Evolutionary conservation across 2,888 invertebrate species (phyloP).

Genomic region (Synergus japonicus): DNA sequence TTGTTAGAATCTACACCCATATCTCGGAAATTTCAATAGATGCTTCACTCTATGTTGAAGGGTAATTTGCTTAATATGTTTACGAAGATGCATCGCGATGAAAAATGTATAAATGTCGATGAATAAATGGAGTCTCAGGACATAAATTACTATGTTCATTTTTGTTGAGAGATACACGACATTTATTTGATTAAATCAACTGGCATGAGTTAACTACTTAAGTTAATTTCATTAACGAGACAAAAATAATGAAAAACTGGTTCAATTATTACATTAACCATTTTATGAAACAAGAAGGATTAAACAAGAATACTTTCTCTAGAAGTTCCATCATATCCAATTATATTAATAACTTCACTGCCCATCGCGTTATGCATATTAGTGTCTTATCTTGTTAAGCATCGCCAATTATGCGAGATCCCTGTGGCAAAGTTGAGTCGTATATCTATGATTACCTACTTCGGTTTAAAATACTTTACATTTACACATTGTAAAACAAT

Average conservation of each 20-base stretch:
- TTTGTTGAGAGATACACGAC: not conserved
- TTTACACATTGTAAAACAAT: not conserved
- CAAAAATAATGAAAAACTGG: not conserved
- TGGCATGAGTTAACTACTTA: not conserved
- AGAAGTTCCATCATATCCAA: not conserved
- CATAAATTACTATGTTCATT: not conserved
- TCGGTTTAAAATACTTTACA: not conserved
- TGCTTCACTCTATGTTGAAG: not conserved
- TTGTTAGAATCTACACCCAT: not conserved
- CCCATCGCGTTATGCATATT: not conserved
- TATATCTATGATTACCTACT: not conserved
- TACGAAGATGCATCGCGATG: not conserved
- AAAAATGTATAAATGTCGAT: not conserved
- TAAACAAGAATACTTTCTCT: slow-evolving; percentile 1
- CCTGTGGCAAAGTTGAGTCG: not conserved
- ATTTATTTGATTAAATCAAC: not conserved
- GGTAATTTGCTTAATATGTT: slow-evolving; percentile 22
- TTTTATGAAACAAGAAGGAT: not conserved
- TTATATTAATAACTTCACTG: slow-evolving; percentile 6
- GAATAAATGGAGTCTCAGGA: not conserved
- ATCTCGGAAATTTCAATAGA: not conserved
- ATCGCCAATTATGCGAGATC: not conserved
- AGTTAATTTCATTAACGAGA: not conserved
- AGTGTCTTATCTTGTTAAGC: not conserved
- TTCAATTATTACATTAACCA: not conserved